phyloP scores from a whole-genome alignment of 2,888 invertebrate species.

The Chloroclysta siterata region DNA sequence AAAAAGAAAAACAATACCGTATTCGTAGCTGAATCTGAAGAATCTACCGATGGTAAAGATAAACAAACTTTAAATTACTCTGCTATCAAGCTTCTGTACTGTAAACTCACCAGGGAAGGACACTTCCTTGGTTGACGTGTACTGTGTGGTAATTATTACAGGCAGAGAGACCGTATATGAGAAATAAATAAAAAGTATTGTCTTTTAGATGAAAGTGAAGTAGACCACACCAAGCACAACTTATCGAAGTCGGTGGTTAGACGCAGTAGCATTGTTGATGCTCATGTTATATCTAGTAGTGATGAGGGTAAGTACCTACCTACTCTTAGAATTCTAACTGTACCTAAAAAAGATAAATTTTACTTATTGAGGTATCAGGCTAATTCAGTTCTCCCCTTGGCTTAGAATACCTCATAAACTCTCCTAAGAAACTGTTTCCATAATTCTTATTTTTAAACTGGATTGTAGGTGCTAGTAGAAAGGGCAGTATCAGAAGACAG shows the following conservation, averaged over 20 bases:
- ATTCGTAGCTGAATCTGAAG: conserved; percentile 75
- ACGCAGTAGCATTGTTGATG: conserved; percentile 49
- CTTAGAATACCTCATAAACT: no score
- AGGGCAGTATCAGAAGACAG: no score
- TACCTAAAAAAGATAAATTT: no score
- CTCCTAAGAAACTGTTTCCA: no score
- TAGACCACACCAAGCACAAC: conserved; percentile 36
- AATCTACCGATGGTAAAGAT: conserved; percentile 63
- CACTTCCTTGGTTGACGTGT: no score
- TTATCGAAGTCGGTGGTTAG: conserved; percentile 45
- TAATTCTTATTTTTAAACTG: no score
- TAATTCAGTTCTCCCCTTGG: no score
- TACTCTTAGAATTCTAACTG: neutral
- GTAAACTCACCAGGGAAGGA: neutral
- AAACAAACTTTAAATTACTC: no score
- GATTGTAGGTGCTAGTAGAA: no score
- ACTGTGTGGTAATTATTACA: neutral
- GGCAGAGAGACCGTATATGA: neutral
- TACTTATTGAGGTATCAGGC: no score
- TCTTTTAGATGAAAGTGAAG: conserved; percentile 52
- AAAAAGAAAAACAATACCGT: conserved; percentile 69
- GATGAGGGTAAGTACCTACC: conserved; percentile 62
- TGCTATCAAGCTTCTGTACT: neutral
- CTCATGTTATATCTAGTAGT: conserved; percentile 59
- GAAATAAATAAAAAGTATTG: no score